Evolutionary conservation across 2,113 vertebrate species (phyloP), one percentile per base, ranked within the genome.

Genomic region (Scolopax mira): DNA sequence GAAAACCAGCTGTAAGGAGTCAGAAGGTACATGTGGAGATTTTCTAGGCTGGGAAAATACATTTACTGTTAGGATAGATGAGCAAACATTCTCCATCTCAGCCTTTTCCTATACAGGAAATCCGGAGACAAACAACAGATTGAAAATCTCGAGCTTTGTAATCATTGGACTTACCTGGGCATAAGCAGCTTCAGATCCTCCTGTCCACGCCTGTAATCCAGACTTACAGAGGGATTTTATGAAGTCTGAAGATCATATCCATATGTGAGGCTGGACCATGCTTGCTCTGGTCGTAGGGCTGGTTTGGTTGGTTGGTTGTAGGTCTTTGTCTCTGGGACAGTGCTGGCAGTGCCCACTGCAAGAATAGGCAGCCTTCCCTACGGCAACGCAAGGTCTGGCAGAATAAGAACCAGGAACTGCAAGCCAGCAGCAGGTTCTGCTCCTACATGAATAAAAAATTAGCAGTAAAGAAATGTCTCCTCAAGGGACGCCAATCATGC

Each of bases 1-100:
- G n/a, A 82, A 71, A 37, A 77, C 27, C 12, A 46, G 14, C 89
- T 86, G 44, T 72, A 93, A 97, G 85, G 44, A 75, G 39, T 77
- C 25, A 23, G 46, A 64, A 85, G 65, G 58, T 54, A 83, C 93
- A 58, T 48, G 48, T 65, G 41, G 85, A 92, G 14, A 70, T 49
- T 84, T 60, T 69, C 54, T 61, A 65, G 31, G 5, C n/a, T 41
- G 7, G 39, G 25, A 33, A 87, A 67, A 77, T n/a, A 4, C 13
- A 51, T 58, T 60, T 84, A 72, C 31, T 7, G 2, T 82, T 79
- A 82, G 28, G 5, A 27, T 11, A 72, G 25, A 24, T 17, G 8
- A 65, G 30, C 25, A 88, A 82, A 69, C 19, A 41, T 60, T 79
- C 18, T 73, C 39, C 10, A 18, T 60, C 42, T 79, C 41, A 33